A percentile compares a stretch with the other conserved stretches of the same genome.
Evolutionary conservation across 2,113 vertebrate genomes (phyloP).

Genomic region (Ophiodon elongatus): DNA sequence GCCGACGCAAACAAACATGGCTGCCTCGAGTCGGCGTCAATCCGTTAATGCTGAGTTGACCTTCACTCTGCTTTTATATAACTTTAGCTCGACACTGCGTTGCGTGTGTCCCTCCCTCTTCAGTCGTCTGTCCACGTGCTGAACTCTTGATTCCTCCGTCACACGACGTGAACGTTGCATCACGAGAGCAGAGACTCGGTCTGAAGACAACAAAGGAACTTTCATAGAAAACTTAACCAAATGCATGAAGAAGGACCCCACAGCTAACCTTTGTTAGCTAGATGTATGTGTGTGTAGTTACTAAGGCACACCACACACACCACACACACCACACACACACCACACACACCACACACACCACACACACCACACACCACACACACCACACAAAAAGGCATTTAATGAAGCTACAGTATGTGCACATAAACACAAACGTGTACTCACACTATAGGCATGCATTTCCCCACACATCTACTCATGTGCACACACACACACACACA

Average conservation of each 20-base stretch:
- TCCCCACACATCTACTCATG: background rate
- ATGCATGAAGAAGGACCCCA: background rate
- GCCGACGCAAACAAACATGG: background rate
- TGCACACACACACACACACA: background rate
- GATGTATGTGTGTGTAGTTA: background rate
- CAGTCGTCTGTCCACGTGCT: too few relatives aligned
- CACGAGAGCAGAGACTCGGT: too few relatives aligned
- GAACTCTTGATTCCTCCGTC: too few relatives aligned
- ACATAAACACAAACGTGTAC: background rate
- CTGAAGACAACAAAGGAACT: too few relatives aligned
- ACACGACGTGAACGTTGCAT: too few relatives aligned
- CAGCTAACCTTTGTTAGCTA: background rate
- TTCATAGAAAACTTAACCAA: too few relatives aligned
- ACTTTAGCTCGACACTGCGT: background rate
- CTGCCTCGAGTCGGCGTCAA: background rate
- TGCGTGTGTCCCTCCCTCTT: too few relatives aligned
- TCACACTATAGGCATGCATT: background rate
- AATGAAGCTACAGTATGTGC: slow-evolving; percentile 14
- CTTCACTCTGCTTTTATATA: background rate
- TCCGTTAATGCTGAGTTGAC: background rate
- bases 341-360: too few relatives aligned
- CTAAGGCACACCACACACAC: too few relatives aligned
- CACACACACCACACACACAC: too few relatives aligned
- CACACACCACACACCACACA: too few relatives aligned
- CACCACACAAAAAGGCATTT: background rate